These are phyloP conservation scores for Pelvicachromis taeniatus DNA, from an alignment of 2,113 vertebrate species.

Conservation along the genomic window DNA sequence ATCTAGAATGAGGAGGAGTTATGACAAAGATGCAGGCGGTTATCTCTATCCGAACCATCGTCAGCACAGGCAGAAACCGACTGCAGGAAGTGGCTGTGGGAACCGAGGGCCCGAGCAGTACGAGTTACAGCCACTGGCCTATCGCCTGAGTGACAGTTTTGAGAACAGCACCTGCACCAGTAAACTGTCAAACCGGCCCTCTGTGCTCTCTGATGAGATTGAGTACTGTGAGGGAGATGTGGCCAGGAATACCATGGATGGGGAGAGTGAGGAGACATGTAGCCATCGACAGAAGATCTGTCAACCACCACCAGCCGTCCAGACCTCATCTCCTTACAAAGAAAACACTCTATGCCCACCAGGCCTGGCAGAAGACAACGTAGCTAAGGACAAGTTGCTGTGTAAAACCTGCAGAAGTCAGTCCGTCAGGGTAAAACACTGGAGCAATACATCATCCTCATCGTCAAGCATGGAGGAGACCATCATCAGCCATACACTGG, in stretches of 20 bases:
- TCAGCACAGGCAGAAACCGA: conserved; percentile 60
- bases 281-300: conserved; percentile 43
- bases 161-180: conserved; percentile 98
- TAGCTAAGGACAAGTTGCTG: conserved; percentile 43
- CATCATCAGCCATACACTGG: conserved; percentile 64
- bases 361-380: conserved; percentile 12
- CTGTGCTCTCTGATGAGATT: conserved; percentile 90
- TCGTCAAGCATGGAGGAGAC: conserved; percentile 75
- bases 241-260: conserved; percentile 29
- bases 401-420: conserved; percentile 70
- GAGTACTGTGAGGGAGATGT: conserved; percentile 75
- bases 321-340: conserved; percentile 95
- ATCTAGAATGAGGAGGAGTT: conserved; percentile 72
- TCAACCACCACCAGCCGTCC: conserved; percentile 77
- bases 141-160: conserved; percentile 92
- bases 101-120: conserved; percentile 84
- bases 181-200: conserved; percentile 93
- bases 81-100: conserved; percentile 13
- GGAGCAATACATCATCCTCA: conserved; percentile 72
- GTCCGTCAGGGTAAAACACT: conserved; percentile 39
- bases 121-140: conserved; percentile 89
- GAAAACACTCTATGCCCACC: conserved; percentile 57
- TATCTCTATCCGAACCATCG: conserved; percentile 70
- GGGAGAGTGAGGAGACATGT: conserved; percentile 48
- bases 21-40: conserved; percentile 71